These are phyloP conservation scores for Channa striata DNA, from an alignment of 2,797 vertebrate genomes.

Conservation along the genomic window DNA sequence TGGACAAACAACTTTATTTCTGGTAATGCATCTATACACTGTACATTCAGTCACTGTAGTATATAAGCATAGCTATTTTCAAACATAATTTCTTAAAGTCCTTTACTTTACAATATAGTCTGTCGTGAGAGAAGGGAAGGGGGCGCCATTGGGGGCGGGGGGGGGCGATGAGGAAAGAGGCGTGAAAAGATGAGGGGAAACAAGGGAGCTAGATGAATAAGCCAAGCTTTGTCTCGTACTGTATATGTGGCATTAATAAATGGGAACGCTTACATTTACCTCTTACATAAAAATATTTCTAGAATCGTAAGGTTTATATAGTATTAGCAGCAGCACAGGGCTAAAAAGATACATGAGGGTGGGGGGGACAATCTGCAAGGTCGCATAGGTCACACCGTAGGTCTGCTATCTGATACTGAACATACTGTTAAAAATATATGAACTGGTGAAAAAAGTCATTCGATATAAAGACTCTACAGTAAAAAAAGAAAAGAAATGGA, in stretches of 20 bases:
- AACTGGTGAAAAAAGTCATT: slow-evolving; percentile 83
- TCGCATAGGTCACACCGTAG: slow-evolving; percentile 27
- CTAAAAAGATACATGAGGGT: slow-evolving; percentile 84
- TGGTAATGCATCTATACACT: slow-evolving; percentile 98
- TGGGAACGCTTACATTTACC: slow-evolving; percentile 94
- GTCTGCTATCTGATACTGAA: slow-evolving; percentile 67
- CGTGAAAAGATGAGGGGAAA: slow-evolving; percentile 83
- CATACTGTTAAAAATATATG: slow-evolving; percentile 82
- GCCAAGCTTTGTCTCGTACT: slow-evolving; percentile 86
- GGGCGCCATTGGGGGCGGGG: slow-evolving; percentile 48
- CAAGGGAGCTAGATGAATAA: slow-evolving; percentile 89
- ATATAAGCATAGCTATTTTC: slow-evolving; percentile 96
- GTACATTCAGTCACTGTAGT: slow-evolving; percentile 98
- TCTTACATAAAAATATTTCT: slow-evolving; percentile 97
- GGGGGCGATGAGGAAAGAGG: slow-evolving; percentile 61
- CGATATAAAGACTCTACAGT: slow-evolving; percentile 78
- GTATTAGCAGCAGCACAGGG: slow-evolving; percentile 96
- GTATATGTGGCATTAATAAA: slow-evolving; percentile 96
- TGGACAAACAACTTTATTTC: slow-evolving; percentile 98
- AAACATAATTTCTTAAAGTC: slow-evolving; percentile 94
- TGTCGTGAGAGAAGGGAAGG: slow-evolving; percentile 78
- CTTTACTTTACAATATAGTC: slow-evolving; percentile 94
- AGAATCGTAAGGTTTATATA: slow-evolving; percentile 91
- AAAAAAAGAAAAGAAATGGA: slow-evolving; percentile 66
- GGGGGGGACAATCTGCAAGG: slow-evolving; percentile 62